A percentile compares a stretch with the other conserved stretches of the same genome.
These are phyloP conservation scores for Eilema griseolum DNA, from an alignment of 2,888 invertebrate genomes.

Conservation along the genomic window DNA sequence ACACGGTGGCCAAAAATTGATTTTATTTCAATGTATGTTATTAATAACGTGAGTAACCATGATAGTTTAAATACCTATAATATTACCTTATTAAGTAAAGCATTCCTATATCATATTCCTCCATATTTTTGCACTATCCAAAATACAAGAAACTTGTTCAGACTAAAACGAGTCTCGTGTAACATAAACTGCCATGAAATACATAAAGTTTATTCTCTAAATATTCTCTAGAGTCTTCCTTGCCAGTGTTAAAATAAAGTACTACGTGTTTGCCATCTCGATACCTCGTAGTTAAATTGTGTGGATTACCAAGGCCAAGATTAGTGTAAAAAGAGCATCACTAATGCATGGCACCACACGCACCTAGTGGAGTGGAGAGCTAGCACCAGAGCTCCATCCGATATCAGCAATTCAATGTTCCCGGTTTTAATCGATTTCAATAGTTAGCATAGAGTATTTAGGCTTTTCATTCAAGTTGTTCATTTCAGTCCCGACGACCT, in stretches of 20 bases:
- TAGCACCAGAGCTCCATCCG: no score
- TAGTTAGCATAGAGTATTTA: no score
- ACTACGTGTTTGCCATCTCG: constrained; percentile 51
- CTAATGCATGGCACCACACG: no score
- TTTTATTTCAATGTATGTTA: no score
- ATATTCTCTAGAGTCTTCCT: constrained; percentile 78
- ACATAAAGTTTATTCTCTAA: constrained; percentile 84
- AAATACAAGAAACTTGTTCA: constrained; percentile 68
- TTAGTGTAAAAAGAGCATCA: neutral
- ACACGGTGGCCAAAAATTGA: no score
- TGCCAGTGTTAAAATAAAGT: constrained; percentile 61
- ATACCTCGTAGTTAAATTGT: neutral
- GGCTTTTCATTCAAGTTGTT: no score
- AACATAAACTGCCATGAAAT: constrained; percentile 75
- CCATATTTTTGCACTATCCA: constrained; percentile 53
- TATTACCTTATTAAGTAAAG: constrained; percentile 25
- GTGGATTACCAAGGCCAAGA: neutral
- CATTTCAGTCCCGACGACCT: no score
- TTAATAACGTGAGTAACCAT: no score
- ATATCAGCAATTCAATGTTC: no score
- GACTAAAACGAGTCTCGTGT: constrained; percentile 71
- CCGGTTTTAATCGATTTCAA: no score
- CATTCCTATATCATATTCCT: constrained; percentile 41
- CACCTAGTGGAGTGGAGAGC: no score
- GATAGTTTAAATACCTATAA: no score